Base-by-base conservation (phyloP, 2,888 invertebrate species). In the Apodemia duryi region DNA sequence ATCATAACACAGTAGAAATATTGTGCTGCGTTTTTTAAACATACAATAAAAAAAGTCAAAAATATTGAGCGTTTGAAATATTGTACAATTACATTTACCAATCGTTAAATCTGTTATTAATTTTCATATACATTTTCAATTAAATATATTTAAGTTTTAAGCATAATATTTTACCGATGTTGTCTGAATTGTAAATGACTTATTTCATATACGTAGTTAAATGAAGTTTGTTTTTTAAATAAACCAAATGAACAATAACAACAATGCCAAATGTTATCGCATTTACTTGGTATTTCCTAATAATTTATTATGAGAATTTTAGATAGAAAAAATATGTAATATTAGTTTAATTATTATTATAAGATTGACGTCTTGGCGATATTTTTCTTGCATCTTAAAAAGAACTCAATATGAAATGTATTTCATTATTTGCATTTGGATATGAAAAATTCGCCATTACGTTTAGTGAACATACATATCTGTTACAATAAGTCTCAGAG, bases 401-500 rank as follows among this genome's bases (percentile, higher is more conserved):
- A 60, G 35, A n/a, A 35, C 13, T 61, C 35, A 66, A 32, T 49
- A 35, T 57, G 29, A 52, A 63, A 49, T 1, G 6, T 35, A n/a
- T 51, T 51, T 46, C 7, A 4, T 35, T 35, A 35, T 35, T 60
- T 60, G 60, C 60, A 60, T 35, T 60, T 60, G 35, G 29, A 67
- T 62, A 65, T 66, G 51, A 65, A 73, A 72, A 74, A 73, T 69
- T 73, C 77, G 77, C 73, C 77, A 75, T 67, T 66, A 73, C 67
- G 75, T 73, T 73, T 66, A 63, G 70, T 66, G 73, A 72, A 75
- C 79, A 85, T 83, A 86, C 89, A 90, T 90, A 90, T 90, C 89
- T 83, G 78, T 87, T 87, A 88, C 70, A 79, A 81, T 88, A 86
- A 87, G 85, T 87, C 86, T 74, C 73, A 67, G 78, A 78, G 78